These are phyloP conservation scores for Rhinophrynus dorsalis DNA, from an alignment of 2,797 vertebrate species.

Conservation along the genomic window DNA sequence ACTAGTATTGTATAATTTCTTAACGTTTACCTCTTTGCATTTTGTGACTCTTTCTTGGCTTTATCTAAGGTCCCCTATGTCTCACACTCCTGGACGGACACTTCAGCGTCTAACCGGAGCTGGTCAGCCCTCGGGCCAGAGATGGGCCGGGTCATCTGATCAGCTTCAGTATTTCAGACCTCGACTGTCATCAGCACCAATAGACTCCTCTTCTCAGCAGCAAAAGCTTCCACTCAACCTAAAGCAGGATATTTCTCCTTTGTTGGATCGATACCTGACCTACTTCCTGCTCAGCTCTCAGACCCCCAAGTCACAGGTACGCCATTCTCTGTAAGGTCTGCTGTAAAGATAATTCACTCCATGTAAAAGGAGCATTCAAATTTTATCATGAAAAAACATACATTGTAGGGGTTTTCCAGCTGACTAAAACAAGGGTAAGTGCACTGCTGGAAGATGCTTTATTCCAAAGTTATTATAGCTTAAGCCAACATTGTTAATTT, in stretches of 20 bases:
- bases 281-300: slow-evolving; percentile 79
- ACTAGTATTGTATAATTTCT: no score
- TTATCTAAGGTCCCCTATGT: slow-evolving; percentile 52
- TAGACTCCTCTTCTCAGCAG: not conserved
- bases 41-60: not conserved
- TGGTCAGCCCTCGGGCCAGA: slow-evolving; percentile 24
- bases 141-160: slow-evolving; percentile 36
- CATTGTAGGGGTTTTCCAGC: no score
- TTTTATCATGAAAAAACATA: no score
- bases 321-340: not conserved
- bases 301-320: slow-evolving; percentile 54
- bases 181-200: slow-evolving; percentile 51
- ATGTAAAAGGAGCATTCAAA: no score
- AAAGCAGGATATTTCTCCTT: slow-evolving; percentile 29
- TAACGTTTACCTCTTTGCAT: no score
- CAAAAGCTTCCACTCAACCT: slow-evolving; percentile 11
- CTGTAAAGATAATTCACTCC: no score
- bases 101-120: not conserved
- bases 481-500: no score
- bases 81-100: slow-evolving; percentile 21
- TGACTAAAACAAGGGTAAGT: no score
- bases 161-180: not conserved
- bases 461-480: no score
- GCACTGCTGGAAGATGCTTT: no score
- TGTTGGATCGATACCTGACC: slow-evolving; percentile 80